Base-by-base conservation (phyloP, 2,797 vertebrate species). In the Parauchenoglanis punctatus region DNA sequence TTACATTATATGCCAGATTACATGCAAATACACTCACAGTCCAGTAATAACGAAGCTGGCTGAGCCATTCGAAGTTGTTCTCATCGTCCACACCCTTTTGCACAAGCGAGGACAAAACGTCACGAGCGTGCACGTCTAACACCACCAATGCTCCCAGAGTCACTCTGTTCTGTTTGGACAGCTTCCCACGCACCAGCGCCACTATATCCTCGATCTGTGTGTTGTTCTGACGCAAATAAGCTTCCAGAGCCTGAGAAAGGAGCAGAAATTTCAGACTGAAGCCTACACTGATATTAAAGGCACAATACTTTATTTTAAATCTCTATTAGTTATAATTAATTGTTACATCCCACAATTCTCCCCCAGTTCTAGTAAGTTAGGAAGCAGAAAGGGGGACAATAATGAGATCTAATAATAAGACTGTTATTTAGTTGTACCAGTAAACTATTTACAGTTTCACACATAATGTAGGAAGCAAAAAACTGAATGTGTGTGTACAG, bases 11-110 rank as follows among this genome's bases (percentile, higher is more conserved):
- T 20, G 11, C 7, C 13, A 77, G 52, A 18, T 18, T 54, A n/a
- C 4, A 44, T 1, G 44, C 3, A 54, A 94, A 59, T 54, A 75
- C 3, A 59, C 95, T 73, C 94, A 97, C 96, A 90, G 96, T 92
- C 97, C 97, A 98, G 90, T 96, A 98, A 94, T 97, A 97, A 73
- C 97, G 95, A 84, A 98, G 96, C 89, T 98, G 97, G 91, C 96
- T 99, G 83, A 97, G 94, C 97, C 97, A 97, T 89, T 98, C 96
- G 84, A 98, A 99, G 94, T 98, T 96, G 25, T 93, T 96, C 72
- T 98, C 97, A 40, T 98, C 95, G 18, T 87, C 95, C 89, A 98
- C 94, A 61, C 92, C 92, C 88, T 98, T 97, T 72, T 94, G 94
- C 65, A 97, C 96, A n/a, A 97, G 94, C 0, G 92, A 85, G 1